phyloP scores from a whole-genome alignment of 2,113 vertebrate genomes.

The Struthio camelus region DNA sequence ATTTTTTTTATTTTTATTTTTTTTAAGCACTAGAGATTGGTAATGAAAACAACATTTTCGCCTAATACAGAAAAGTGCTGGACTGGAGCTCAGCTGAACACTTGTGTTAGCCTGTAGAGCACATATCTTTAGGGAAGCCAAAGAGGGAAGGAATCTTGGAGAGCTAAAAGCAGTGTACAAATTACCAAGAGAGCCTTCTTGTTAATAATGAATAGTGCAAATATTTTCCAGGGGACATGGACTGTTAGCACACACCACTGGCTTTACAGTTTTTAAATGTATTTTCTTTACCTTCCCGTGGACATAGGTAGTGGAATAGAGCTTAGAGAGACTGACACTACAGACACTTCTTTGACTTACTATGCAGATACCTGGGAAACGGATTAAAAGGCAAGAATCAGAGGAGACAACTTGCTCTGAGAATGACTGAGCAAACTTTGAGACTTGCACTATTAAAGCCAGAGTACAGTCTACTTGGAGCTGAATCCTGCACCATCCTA shows the following conservation, averaged over 20 bases:
- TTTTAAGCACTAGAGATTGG: constrained; percentile 53
- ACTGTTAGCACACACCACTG: constrained; percentile 5
- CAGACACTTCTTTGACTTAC: neutral
- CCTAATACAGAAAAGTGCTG: constrained; percentile 74
- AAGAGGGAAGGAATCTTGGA: constrained; percentile 30
- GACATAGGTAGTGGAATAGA: neutral
- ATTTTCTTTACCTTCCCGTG: neutral
- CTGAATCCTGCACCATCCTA: neutral
- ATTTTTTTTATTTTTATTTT: neutral
- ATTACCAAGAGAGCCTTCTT: constrained; percentile 21
- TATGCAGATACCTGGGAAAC: neutral
- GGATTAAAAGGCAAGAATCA: neutral
- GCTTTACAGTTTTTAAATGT: neutral
- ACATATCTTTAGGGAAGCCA: constrained; percentile 17
- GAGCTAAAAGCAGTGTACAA: neutral
- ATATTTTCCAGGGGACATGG: constrained; percentile 50
- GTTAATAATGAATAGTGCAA: constrained; percentile 44
- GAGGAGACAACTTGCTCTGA: neutral
- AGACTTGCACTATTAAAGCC: neutral
- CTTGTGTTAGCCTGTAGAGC: neutral
- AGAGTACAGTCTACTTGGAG: neutral
- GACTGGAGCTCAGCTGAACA: constrained; percentile 43
- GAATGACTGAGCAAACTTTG: neutral
- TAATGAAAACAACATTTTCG: constrained; percentile 72
- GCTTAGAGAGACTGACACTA: neutral